A percentile compares a stretch with the other conserved stretches of the same genome.
Conservation (phyloP, 2,797 vertebrate species). For the Pipistrellus pygmaeus region DNA sequence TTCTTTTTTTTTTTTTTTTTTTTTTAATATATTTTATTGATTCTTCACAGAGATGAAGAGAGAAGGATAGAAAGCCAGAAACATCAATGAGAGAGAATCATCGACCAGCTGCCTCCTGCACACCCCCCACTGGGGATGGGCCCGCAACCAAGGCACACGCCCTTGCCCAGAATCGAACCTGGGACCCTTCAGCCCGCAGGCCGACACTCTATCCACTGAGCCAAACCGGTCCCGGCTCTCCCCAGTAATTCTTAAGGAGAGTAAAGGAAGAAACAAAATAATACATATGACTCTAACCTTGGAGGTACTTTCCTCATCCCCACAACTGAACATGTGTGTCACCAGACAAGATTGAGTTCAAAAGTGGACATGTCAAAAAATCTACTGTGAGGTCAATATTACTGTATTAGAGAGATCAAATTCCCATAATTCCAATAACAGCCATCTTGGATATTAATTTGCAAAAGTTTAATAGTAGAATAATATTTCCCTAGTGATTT, state of each 20-base stretch:
- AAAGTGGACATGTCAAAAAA: not conserved
- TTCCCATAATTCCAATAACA: not conserved
- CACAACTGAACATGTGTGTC: not conserved
- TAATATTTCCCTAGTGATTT: not conserved
- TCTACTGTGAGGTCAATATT: not conserved
- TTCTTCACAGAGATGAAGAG: too few species aligned
- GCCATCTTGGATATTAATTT: constrained; percentile 2
- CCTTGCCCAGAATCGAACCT: too few species aligned
- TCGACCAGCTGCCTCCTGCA: too few species aligned
- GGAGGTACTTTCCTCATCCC: not conserved
- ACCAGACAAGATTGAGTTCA: not conserved
- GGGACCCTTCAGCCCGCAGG: too few species aligned
- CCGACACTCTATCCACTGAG: too few species aligned
- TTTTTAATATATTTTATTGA: too few species aligned
- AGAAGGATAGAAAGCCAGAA: too few species aligned
- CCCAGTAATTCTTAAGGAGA: not conserved
- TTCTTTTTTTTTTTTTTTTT: too few species aligned
- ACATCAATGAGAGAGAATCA: too few species aligned
- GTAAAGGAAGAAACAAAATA: not conserved
- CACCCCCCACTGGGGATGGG: too few species aligned
- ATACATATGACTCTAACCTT: not conserved
- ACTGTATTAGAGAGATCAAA: not conserved
- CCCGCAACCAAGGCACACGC: too few species aligned
- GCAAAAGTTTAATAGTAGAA: not conserved
- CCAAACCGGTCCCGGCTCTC: too few species aligned